Percentiles rank a stretch among this genome's conserved stretches.
Evolutionary conservation across 2,888 invertebrate genomes (phyloP).

Genomic region (Scaptomyza flava): DNA sequence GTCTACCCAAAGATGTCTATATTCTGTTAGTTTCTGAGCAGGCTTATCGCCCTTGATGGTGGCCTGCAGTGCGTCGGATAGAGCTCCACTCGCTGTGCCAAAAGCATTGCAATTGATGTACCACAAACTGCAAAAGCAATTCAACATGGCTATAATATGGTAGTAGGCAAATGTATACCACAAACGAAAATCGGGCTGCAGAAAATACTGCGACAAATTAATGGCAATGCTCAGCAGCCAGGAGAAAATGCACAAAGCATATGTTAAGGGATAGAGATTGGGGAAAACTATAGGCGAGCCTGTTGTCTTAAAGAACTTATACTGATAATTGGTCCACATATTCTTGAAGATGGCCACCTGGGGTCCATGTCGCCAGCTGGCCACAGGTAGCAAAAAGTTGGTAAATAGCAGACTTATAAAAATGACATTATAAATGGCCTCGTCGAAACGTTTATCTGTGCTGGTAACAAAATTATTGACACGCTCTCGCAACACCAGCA

Average conservation of each 20-base stretch:
- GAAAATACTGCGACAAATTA: constrained; percentile 89
- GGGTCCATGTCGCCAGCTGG: constrained; percentile 89
- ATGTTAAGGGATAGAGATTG: constrained; percentile 87
- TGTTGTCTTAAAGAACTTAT: constrained; percentile 84
- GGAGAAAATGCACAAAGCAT: constrained; percentile 88
- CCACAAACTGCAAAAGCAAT: constrained; percentile 90
- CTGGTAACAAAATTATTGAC: constrained; percentile 86
- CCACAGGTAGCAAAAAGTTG: constrained; percentile 88
- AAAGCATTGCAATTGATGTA: constrained; percentile 88
- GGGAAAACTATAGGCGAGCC: constrained; percentile 88
- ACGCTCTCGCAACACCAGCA: constrained; percentile 86
- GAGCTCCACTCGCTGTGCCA: constrained; percentile 87
- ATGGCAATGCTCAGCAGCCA: constrained; percentile 88
- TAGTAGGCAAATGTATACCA: constrained; percentile 91
- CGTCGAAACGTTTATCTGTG: constrained; percentile 89
- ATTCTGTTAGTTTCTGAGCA: constrained; percentile 88
- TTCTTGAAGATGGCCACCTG: constrained; percentile 91
- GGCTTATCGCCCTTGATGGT: constrained; percentile 88
- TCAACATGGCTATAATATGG: constrained; percentile 90
- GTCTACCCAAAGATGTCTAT: constrained; percentile 89
- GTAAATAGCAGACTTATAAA: constrained; percentile 90
- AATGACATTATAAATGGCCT: constrained; percentile 90
- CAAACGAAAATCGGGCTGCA: constrained; percentile 89
- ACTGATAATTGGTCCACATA: constrained; percentile 92
- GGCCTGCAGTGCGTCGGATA: constrained; percentile 87